Percentiles rank a stretch among this genome's conserved stretches.
Evolutionary conservation across 2,113 vertebrate genomes (phyloP).

Genomic region (Corydoras sp.): DNA sequence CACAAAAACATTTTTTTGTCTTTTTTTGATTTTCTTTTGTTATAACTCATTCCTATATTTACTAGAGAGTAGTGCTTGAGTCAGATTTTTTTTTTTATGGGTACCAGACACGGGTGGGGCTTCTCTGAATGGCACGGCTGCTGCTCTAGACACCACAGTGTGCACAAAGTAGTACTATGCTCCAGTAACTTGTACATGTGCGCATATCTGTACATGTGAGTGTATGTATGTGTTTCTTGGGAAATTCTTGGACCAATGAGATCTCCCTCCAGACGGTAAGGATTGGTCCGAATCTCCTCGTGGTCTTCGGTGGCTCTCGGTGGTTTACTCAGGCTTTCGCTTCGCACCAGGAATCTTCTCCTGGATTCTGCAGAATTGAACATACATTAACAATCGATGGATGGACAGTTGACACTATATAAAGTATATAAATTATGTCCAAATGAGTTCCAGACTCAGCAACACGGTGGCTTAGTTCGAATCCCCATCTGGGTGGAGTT

Average conservation of each 20-base stretch:
- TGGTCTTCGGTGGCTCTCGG: constrained; percentile 10
- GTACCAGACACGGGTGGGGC: constrained; percentile 37
- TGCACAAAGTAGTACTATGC: constrained; percentile 46
- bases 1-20: constrained; percentile 70
- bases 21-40: constrained; percentile 23
- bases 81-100: constrained; percentile 33
- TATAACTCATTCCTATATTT: constrained; percentile 65
- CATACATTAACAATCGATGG: background rate
- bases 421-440: too few species aligned
- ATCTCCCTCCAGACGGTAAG: constrained; percentile 21
- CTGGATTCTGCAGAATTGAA: constrained; percentile 76
- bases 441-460: too few species aligned
- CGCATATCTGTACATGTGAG: constrained; percentile 44
- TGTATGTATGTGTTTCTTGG: constrained; percentile 6
- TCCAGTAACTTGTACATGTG: constrained; percentile 45
- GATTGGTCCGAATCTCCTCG: background rate
- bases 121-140: constrained; percentile 38
- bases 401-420: too few species aligned
- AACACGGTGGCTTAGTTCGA: too few species aligned
- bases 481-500: too few species aligned
- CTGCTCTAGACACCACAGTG: constrained; percentile 46
- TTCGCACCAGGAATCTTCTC: constrained; percentile 98
- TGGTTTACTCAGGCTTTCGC: constrained; percentile 86
- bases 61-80: constrained; percentile 41
- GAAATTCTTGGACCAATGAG: constrained; percentile 42